Evolutionary conservation across 2,113 vertebrate genomes (phyloP).

Genomic region (Geococcyx californianus): DNA sequence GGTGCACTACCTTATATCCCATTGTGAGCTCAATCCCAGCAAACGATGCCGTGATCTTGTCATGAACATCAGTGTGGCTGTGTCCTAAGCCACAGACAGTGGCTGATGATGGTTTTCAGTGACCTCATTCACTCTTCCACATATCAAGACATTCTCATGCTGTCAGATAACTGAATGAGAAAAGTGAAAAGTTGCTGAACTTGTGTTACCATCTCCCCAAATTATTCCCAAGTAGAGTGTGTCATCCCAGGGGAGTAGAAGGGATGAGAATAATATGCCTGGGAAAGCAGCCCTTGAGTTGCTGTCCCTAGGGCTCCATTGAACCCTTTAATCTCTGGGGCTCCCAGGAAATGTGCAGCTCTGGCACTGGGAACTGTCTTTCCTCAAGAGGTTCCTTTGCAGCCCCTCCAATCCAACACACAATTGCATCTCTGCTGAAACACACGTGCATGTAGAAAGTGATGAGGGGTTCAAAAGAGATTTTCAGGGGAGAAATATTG

Average conservation of each 20-base stretch:
- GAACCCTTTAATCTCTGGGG: background rate
- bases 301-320: background rate
- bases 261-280: background rate
- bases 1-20: no score
- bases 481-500: background rate
- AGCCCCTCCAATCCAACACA: background rate
- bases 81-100: background rate
- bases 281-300: background rate
- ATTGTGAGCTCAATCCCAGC: background rate
- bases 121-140: background rate
- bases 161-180: background rate
- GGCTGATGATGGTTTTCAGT: background rate
- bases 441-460: accelerated
- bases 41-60: background rate
- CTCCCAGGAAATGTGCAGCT: background rate
- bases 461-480: background rate
- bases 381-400: background rate
- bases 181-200: background rate
- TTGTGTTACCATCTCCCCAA: background rate
- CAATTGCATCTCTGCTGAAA: background rate
- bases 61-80: background rate
- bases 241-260: background rate
- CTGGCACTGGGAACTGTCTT: accelerated
- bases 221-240: background rate
- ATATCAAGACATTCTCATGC: background rate